phyloP scores from a whole-genome alignment of 2,113 vertebrate species.

The Pan paniscus region DNA sequence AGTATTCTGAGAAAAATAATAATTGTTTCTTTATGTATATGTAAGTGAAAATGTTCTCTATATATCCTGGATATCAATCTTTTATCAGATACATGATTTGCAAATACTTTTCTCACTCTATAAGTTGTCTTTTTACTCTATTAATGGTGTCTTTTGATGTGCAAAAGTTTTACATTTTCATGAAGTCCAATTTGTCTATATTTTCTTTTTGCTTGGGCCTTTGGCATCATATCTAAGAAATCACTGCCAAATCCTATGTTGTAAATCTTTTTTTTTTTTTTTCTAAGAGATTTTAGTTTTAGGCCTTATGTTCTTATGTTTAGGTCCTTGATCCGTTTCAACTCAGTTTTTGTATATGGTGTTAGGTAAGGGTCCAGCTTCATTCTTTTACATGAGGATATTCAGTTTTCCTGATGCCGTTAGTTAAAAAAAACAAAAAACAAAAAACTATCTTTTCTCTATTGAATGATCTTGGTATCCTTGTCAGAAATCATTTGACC shows the following conservation, averaged over 20 bases:
- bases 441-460: background rate
- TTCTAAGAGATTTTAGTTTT: too few relatives aligned
- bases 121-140: background rate
- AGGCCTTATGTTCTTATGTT: too few relatives aligned
- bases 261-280: background rate
- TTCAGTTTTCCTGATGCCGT: background rate
- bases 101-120: background rate
- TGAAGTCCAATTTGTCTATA: background rate
- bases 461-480: background rate
- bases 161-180: background rate
- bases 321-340: too few relatives aligned
- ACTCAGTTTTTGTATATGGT: too few relatives aligned
- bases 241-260: background rate
- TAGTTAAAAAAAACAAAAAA: background rate
- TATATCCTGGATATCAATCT: background rate
- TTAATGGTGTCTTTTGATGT: background rate
- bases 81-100: background rate
- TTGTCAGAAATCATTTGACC: background rate
- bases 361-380: too few relatives aligned
- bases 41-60: background rate
- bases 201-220: background rate
- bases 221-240: background rate
- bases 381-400: too few relatives aligned
- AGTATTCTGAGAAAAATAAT: conserved; percentile 30
- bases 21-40: background rate